Evolutionary conservation across 2,113 vertebrate species (phyloP).

Genomic region (Tragulus kanchil): DNA sequence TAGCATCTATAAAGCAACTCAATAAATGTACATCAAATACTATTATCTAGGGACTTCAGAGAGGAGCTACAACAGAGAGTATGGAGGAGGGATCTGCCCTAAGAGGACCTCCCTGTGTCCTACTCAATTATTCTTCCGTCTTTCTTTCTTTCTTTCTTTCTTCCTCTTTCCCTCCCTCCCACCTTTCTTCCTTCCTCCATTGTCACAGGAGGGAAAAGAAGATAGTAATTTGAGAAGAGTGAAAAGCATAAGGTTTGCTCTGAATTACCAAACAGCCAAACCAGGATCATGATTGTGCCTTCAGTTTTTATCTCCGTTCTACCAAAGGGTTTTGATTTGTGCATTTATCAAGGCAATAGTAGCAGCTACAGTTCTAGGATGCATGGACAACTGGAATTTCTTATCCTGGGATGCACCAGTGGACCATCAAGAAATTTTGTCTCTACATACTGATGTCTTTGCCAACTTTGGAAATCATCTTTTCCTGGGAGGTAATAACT

Average conservation of each 20-base stretch:
- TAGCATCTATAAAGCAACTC: neutral
- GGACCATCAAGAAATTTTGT: neutral
- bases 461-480: neutral
- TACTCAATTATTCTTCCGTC: neutral
- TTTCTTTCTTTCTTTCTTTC: neutral
- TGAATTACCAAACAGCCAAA: neutral
- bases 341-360: neutral
- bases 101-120: neutral
- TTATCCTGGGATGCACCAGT: neutral
- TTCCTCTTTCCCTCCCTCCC: neutral
- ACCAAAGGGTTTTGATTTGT: conserved; percentile 18
- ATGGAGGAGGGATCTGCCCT: neutral
- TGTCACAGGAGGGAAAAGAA: neutral
- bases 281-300: neutral
- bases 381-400: neutral
- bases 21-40: neutral
- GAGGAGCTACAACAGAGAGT: neutral
- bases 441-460: neutral
- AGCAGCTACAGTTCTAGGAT: too few relatives aligned
- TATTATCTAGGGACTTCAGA: neutral
- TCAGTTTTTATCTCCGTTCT: neutral
- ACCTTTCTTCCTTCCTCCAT: too few relatives aligned
- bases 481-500: neutral
- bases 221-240: neutral
- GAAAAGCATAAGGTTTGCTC: neutral